These are phyloP conservation scores for Sebastes goodei DNA, from an alignment of 2,797 vertebrate species.

Conservation along the genomic window DNA sequence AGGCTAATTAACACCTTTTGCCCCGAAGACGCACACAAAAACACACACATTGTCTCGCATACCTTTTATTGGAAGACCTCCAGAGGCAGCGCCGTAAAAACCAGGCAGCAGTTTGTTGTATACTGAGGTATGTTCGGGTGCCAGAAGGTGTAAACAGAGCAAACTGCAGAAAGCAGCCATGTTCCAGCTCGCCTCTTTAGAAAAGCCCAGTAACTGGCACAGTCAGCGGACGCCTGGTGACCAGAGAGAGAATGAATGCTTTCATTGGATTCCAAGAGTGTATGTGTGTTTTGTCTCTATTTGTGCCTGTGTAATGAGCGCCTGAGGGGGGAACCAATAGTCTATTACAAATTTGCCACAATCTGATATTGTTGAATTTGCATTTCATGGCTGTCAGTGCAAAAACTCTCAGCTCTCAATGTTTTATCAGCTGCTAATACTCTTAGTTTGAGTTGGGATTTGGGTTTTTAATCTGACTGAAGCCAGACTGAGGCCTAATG, in stretches of 20 bases:
- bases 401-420: not conserved
- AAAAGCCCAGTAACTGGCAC: slow-evolving; percentile 65
- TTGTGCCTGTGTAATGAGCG: slow-evolving; percentile 38
- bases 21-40: slow-evolving; percentile 46
- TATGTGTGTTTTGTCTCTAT: slow-evolving; percentile 34
- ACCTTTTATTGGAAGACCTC: slow-evolving; percentile 35
- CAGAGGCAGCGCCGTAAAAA: slow-evolving; percentile 43
- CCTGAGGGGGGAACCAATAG: slow-evolving; percentile 38
- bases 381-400: slow-evolving; percentile 20
- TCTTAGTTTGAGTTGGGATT: not conserved
- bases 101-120: slow-evolving; percentile 31
- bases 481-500: not conserved
- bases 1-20: slow-evolving; percentile 68
- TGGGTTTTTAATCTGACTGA: not conserved
- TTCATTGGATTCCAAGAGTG: slow-evolving; percentile 51
- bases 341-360: slow-evolving; percentile 43
- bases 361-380: slow-evolving; percentile 40
- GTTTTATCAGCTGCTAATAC: not conserved
- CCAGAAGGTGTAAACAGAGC: slow-evolving; percentile 53
- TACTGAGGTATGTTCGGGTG: slow-evolving; percentile 8
- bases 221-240: slow-evolving; percentile 54
- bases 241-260: slow-evolving; percentile 57
- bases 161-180: slow-evolving; percentile 43
- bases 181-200: slow-evolving; percentile 52
- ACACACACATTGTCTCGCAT: slow-evolving; percentile 26